Evolutionary conservation across 2,888 invertebrate species (phyloP).

Genomic region (Hirtodrosophila alboralis): DNA sequence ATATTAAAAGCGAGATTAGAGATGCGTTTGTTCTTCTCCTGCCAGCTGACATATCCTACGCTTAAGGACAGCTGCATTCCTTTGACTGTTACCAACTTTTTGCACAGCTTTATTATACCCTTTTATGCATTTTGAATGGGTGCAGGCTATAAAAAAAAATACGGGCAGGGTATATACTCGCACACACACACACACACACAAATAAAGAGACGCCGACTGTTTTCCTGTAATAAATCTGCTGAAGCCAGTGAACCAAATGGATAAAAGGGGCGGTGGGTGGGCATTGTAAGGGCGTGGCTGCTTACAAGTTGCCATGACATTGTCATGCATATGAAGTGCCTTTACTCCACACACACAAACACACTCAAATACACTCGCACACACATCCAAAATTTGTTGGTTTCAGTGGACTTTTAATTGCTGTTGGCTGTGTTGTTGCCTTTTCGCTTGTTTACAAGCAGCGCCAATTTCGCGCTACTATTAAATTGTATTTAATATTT

Average conservation of each 20-base stretch:
- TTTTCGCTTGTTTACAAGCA: slow-evolving; percentile 66
- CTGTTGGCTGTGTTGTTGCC: slow-evolving; percentile 43
- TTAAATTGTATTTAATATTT: slow-evolving; percentile 73
- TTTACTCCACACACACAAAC: slow-evolving; percentile 18
- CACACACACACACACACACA: slow-evolving; percentile 18
- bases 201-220: slow-evolving; percentile 18
- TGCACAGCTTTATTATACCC: too few relatives aligned
- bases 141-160: neutral
- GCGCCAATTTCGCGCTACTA: slow-evolving; percentile 70
- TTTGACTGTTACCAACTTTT: too few relatives aligned
- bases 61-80: too few relatives aligned
- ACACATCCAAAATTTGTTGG: slow-evolving; percentile 8
- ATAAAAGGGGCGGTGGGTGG: slow-evolving; percentile 13
- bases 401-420: slow-evolving; percentile 65
- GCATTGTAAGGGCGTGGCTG: slow-evolving; percentile 37
- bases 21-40: too few relatives aligned
- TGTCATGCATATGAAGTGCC: slow-evolving; percentile 73
- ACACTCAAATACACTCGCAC: slow-evolving; percentile 11
- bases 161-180: slow-evolving; percentile 27
- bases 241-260: slow-evolving; percentile 12
- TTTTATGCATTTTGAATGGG: too few relatives aligned
- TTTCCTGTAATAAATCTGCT: slow-evolving; percentile 69
- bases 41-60: too few relatives aligned
- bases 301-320: slow-evolving; percentile 78
- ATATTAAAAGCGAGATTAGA: too few relatives aligned